Percentiles rank a stretch among this genome's conserved stretches.
These are phyloP conservation scores for Rhingia rostrata DNA, from an alignment of 2,888 invertebrate genomes.

Conservation along the genomic window DNA sequence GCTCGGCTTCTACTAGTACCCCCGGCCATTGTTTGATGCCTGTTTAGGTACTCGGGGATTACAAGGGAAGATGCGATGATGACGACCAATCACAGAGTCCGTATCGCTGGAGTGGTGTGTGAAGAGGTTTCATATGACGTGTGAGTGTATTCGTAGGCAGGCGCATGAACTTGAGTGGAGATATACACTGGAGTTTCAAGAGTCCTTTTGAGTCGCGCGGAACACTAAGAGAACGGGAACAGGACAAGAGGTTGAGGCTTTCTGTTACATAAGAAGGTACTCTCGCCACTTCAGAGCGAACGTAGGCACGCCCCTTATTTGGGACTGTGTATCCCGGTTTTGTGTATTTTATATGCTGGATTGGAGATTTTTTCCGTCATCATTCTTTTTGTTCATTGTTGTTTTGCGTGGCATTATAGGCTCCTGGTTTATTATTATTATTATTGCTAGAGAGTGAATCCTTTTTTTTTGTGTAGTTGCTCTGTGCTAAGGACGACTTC, in stretches of 20 bases:
- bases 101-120: slow-evolving; percentile 67
- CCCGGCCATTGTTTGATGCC: slow-evolving; percentile 67
- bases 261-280: slow-evolving; percentile 72
- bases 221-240: slow-evolving; percentile 28
- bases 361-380: slow-evolving; percentile 14
- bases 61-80: slow-evolving; percentile 69
- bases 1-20: slow-evolving; percentile 31
- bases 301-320: slow-evolving; percentile 72
- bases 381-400: slow-evolving; percentile 53
- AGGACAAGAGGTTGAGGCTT: slow-evolving; percentile 65
- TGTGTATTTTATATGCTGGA: slow-evolving; percentile 52
- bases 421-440: slow-evolving; percentile 73
- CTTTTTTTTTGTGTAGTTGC: slow-evolving; percentile 34
- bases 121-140: slow-evolving; percentile 57
- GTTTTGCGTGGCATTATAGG: slow-evolving; percentile 68
- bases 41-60: slow-evolving; percentile 64
- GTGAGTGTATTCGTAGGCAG: slow-evolving; percentile 70
- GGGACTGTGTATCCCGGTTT: slow-evolving; percentile 61
- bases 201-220: slow-evolving; percentile 61
- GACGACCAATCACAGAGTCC: slow-evolving; percentile 60
- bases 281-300: slow-evolving; percentile 59
- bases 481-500: slow-evolving; percentile 56
- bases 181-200: slow-evolving; percentile 55
- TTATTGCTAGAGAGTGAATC: slow-evolving; percentile 66
- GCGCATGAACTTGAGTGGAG: slow-evolving; percentile 73